phyloP scores from a whole-genome alignment of 2,888 invertebrate genomes.

The Agrypnus murinus region DNA sequence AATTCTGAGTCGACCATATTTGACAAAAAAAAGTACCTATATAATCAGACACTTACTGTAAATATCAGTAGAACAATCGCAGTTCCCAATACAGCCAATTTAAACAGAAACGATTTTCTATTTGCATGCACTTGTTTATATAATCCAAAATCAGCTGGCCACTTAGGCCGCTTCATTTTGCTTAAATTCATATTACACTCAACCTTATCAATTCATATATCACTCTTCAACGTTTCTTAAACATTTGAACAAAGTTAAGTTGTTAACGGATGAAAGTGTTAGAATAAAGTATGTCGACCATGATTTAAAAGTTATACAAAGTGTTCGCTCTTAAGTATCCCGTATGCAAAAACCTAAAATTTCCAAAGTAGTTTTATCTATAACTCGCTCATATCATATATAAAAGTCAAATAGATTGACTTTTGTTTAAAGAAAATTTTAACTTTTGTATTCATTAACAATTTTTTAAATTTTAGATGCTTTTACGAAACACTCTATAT shows the following conservation, averaged over 20 bases:
- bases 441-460: too few species aligned
- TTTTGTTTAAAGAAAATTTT: too few species aligned
- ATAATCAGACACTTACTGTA: conserved; percentile 62
- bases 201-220: neutral
- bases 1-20: too few species aligned
- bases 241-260: conserved; percentile 2
- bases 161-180: conserved; percentile 42
- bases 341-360: neutral
- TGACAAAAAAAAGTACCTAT: too few species aligned
- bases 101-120: conserved; percentile 32
- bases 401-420: too few species aligned
- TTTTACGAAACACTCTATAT: too few species aligned
- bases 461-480: too few species aligned
- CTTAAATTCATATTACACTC: neutral
- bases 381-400: too few species aligned
- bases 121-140: conserved; percentile 50
- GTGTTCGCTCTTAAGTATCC: conserved; percentile 4
- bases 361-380: too few species aligned
- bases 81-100: conserved; percentile 53
- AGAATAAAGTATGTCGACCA: neutral
- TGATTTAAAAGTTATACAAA: conserved; percentile 1
- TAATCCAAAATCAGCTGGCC: conserved; percentile 61
- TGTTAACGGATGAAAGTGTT: conserved; percentile 23
- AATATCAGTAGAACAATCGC: conserved; percentile 55
- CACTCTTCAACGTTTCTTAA: conserved; percentile 9